Evolutionary conservation across 2,888 invertebrate species (phyloP).

Genomic region (Erannis defoliaria): DNA sequence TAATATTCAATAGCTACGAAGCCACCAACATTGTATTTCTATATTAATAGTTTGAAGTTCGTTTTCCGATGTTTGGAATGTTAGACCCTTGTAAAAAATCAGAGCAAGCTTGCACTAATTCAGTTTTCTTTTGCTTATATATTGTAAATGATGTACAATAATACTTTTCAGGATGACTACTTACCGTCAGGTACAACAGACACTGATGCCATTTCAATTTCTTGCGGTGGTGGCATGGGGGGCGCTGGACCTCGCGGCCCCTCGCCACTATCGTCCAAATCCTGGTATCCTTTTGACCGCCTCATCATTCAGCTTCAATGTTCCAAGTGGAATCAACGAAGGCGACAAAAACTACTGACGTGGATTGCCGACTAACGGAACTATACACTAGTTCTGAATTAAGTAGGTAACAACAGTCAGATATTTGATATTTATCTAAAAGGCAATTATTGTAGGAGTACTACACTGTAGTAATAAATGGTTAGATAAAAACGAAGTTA

Average conservation of each 20-base stretch:
- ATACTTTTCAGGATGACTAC: constrained; percentile 23
- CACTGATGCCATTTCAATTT: constrained; percentile 93
- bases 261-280: constrained; percentile 83
- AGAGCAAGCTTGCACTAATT: too few relatives aligned
- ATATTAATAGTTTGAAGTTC: too few relatives aligned
- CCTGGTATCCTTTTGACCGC: constrained; percentile 87
- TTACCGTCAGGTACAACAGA: constrained; percentile 93
- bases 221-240: constrained; percentile 87
- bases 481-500: background rate
- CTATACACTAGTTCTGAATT: background rate
- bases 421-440: background rate
- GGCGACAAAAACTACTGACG: constrained; percentile 63
- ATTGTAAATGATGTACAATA: background rate
- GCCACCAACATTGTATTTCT: too few relatives aligned
- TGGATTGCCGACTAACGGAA: constrained; percentile 72
- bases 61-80: too few relatives aligned
- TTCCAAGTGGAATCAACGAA: constrained; percentile 10
- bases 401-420: background rate
- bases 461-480: background rate
- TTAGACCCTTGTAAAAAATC: too few relatives aligned
- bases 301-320: constrained; percentile 63
- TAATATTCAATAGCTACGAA: too few relatives aligned
- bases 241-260: constrained; percentile 66
- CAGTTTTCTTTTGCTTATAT: too few relatives aligned
- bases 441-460: constrained; percentile 15